These are phyloP conservation scores for Calameuta filiformis DNA, from an alignment of 2,888 invertebrate species.

Conservation along the genomic window DNA sequence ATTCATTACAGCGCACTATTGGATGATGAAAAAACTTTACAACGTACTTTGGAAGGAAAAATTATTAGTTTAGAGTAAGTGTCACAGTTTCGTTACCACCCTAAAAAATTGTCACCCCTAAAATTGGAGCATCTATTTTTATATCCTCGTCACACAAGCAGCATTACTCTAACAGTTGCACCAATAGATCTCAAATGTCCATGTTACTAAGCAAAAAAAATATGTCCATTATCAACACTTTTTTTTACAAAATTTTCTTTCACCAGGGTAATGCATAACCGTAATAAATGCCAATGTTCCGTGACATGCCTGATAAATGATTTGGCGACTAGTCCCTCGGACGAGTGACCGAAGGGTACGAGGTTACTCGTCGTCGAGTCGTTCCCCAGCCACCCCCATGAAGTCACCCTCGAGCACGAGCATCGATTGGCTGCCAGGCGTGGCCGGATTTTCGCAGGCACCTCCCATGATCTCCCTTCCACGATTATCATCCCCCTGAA, in stretches of 20 bases:
- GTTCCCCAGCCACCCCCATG: constrained; percentile 63
- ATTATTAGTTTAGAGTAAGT: background rate
- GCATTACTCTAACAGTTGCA: background rate
- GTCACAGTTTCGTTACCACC: background rate
- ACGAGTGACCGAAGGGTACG: constrained; percentile 29
- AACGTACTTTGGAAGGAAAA: background rate
- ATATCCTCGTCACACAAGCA: background rate
- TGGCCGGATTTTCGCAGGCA: constrained; percentile 5
- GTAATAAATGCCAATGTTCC: background rate
- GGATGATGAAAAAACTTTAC: background rate
- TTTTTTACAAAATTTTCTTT: background rate
- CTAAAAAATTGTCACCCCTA: background rate
- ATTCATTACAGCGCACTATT: background rate
- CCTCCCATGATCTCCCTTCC: constrained; percentile 3
- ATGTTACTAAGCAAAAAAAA: background rate
- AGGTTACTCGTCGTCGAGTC: constrained; percentile 29
- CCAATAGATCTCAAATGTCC: background rate
- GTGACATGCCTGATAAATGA: constrained; percentile 9
- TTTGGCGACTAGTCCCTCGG: constrained; percentile 11
- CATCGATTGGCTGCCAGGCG: constrained; percentile 24
- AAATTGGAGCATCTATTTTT: background rate
- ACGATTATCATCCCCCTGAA: constrained; percentile 15
- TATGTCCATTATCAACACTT: background rate
- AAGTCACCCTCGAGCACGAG: constrained; percentile 61
- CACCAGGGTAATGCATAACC: background rate